A percentile compares a stretch with the other conserved stretches of the same genome.
These are phyloP conservation scores for Anoplopoma fimbria DNA, from an alignment of 2,113 vertebrate species.

Conservation along the genomic window DNA sequence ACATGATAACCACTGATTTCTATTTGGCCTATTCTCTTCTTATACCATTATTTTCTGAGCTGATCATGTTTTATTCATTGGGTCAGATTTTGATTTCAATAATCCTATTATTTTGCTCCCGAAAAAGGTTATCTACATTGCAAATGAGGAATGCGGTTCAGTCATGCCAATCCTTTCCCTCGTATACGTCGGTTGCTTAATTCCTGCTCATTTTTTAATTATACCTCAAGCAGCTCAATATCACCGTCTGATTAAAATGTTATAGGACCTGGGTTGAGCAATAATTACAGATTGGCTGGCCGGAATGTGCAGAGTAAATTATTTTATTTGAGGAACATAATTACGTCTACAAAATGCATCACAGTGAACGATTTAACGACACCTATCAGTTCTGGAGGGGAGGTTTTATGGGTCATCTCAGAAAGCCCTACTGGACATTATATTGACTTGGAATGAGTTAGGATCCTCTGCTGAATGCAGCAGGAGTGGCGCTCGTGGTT, in stretches of 20 bases:
- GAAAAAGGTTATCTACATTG: conserved; percentile 68
- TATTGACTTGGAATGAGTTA: conserved; percentile 60
- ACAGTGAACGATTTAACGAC: conserved; percentile 60
- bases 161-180: conserved; percentile 61
- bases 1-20: conserved; percentile 55
- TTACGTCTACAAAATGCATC: conserved; percentile 73
- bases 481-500: not conserved
- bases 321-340: conserved; percentile 75
- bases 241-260: conserved; percentile 75
- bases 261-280: conserved; percentile 60
- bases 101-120: conserved; percentile 70
- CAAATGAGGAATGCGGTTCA: conserved; percentile 54
- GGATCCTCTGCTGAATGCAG: conserved; percentile 42
- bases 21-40: conserved; percentile 59
- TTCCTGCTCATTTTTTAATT: conserved; percentile 75
- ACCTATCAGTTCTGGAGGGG: conserved; percentile 53
- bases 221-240: conserved; percentile 70
- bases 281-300: conserved; percentile 68
- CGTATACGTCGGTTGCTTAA: conserved; percentile 43
- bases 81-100: conserved; percentile 72
- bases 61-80: conserved; percentile 73
- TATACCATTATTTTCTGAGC: conserved; percentile 48
- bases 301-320: conserved; percentile 65
- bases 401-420: conserved; percentile 65
- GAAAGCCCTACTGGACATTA: conserved; percentile 45